Evolutionary conservation across 2,113 vertebrate genomes (phyloP), one percentile per base, ranked within the genome.

Genomic region (Chlorodrepanis virens): DNA sequence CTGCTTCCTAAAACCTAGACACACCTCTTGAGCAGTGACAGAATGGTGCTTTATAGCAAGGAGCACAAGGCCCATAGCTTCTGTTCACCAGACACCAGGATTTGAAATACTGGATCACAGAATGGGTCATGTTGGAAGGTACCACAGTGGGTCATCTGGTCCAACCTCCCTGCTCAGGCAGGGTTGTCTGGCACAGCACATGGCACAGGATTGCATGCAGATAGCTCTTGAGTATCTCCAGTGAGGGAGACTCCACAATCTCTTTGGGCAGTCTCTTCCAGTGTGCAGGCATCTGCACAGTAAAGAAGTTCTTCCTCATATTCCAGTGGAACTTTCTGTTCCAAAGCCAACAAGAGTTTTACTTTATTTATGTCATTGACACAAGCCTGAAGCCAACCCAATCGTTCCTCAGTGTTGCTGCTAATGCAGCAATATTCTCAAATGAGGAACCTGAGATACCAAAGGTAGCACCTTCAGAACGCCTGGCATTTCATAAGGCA

Each of bases 401-500:
- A 2, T 21, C 13, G 4, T 25, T 85, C 54, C 78, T 89, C 56
- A 27, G 39, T 0, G 1, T 4, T 1, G 1, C 33, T 75, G 42
- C 21, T 44, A 53, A 61, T 13, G 52, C 14, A 76, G 35, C 3
- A 14, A 3, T 21, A 25, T 22, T 86, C 31, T 64, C 68, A 54
- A 35, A 57, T 9, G 7, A n/a, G 28, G 53, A 69, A 57, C 21
- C 31, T 18, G 17, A 65, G 22, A 31, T 81, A 45, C 59, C 35
- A n/a, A 40, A 50, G 54, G 56, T 7, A 72, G 49, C 57, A 21
- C 11, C 5, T 6, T 7, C 53, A 47, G 44, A 4, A 39, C 64
- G 25, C 5, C 39, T 17, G 8, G 14, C 1, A 5, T 47, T 70
- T 45, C 29, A 22, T 0, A 0, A 39, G 50, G 33, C 18, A 24